Base-by-base conservation (phyloP, 2,797 vertebrate genomes). In the Galaxias olidus region DNA sequence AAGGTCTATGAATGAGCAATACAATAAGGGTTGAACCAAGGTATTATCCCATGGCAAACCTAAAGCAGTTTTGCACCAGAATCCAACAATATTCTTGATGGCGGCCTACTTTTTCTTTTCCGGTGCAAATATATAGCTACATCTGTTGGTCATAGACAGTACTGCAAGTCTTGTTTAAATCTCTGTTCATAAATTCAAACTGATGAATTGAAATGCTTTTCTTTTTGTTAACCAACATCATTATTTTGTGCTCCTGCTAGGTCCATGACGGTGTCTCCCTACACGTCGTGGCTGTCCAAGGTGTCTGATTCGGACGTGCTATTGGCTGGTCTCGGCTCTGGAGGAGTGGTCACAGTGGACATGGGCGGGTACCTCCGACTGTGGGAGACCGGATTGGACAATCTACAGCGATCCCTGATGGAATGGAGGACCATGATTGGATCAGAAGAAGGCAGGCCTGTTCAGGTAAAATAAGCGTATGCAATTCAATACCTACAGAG, bases 381-480 rank as follows among this genome's bases (percentile, higher is more conserved):
- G 0, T 99, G 98, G 98, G 97, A 99, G 82, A 98, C 95, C 0
- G 96, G 95, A 59, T 69, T 95, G 49, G 95, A 95, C 47, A 90
- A 81, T 14, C 90, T 99, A 53, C 94, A 96, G 83, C 91, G 81
- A 4, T 99, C 98, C 0, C 91, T 99, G 66, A 87, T 93, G 88
- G 96, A 99, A 2, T 99, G 98, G 98, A 96, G 91, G 77, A 96
- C 93, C 72, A 95, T 99, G 97, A 96, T 99, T n/a, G 98, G 97
- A 4, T 83, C 92, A 53, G 96, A 95, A 59, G 93, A 94, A 7
- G 91, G 93, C 49, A 85, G 90, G 59, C 92, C 93, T 1, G 9
- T 96, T 42, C 98, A 99, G 95, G 98, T 98, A 91, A 50, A 5
- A 51, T 45, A 42, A 43, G 40, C 7, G 8, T 13, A 62, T 15